Conservation (phyloP, 2,113 vertebrate genomes). For the Nyctibius bracteatus region DNA sequence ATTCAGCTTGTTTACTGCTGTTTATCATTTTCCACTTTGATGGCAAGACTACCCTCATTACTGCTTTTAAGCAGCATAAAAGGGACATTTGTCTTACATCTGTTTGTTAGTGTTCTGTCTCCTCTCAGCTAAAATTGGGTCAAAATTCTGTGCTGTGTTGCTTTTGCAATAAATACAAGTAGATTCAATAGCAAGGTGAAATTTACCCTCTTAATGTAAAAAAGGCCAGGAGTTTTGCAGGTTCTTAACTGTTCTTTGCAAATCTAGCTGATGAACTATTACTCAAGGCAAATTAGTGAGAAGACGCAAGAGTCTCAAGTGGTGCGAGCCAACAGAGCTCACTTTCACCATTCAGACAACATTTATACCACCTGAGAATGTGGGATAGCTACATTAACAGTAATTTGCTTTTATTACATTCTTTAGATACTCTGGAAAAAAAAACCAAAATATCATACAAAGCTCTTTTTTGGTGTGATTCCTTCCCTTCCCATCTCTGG, state of each 20-base stretch:
- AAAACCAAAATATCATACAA: neutral
- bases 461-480: neutral
- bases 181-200: neutral
- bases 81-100: neutral
- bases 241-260: neutral
- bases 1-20: neutral
- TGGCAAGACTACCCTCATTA: neutral
- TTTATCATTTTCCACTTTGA: neutral
- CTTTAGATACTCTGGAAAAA: neutral
- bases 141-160: neutral
- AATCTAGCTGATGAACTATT: neutral
- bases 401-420: neutral
- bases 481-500: neutral
- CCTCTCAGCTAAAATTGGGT: neutral
- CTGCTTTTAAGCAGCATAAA: neutral
- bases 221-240: neutral
- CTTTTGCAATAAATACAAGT: neutral
- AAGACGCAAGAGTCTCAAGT: neutral
- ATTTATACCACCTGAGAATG: neutral
- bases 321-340: neutral
- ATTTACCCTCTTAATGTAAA: neutral
- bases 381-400: neutral
- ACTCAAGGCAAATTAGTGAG: neutral
- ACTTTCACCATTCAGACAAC: neutral
- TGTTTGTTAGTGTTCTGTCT: neutral